phyloP scores from a whole-genome alignment of 2,797 vertebrate species.

The Neosalanx taihuensis region DNA sequence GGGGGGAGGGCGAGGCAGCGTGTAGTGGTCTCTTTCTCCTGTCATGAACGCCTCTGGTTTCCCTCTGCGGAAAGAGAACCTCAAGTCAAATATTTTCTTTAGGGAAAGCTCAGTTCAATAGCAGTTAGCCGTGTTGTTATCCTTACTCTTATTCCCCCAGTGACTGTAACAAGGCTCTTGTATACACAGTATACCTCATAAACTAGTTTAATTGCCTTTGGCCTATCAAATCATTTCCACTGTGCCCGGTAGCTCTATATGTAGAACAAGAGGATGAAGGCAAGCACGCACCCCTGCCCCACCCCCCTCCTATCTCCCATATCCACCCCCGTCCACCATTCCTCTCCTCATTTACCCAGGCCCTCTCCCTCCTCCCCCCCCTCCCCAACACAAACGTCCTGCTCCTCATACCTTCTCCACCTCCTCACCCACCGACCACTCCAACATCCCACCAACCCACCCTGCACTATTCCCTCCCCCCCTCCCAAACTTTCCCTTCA shows the following conservation, averaged over 20 bases:
- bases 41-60: constrained; percentile 59
- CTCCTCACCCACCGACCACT: background rate
- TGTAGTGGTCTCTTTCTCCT: constrained; percentile 20
- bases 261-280: background rate
- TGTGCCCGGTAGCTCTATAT: constrained; percentile 9
- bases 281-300: background rate
- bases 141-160: constrained; percentile 30
- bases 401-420: too few species aligned
- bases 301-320: background rate
- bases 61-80: constrained; percentile 57
- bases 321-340: background rate
- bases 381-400: background rate
- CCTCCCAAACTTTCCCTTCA: constrained; percentile 8
- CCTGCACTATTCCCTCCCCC: background rate
- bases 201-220: constrained; percentile 34
- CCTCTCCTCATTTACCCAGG: background rate
- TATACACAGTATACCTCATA: constrained; percentile 31
- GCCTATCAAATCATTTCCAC: constrained; percentile 51
- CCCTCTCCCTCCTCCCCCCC: background rate
- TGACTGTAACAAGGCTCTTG: constrained; percentile 51
- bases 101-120: background rate
- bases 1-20: too few species aligned
- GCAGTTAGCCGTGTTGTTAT: background rate
- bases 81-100: constrained; percentile 62
- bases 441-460: background rate